These are phyloP conservation scores for Paramuricea clavata DNA, from an alignment of 92 coral and sea anemone genomes.

Conservation along the genomic window DNA sequence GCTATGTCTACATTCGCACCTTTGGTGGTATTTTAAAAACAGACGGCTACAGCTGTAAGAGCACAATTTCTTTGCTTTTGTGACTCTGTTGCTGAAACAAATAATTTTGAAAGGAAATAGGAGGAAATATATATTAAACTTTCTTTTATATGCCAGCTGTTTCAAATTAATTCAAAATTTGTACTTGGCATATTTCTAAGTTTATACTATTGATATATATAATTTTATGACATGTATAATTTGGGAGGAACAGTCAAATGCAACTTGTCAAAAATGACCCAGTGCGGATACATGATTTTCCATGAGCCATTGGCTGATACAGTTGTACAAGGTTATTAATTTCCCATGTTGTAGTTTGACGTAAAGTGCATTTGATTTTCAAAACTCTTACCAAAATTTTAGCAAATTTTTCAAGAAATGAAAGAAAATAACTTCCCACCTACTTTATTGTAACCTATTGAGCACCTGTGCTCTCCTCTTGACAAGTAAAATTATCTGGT, in stretches of 20 bases:
- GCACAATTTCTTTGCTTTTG: not conserved
- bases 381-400: no score
- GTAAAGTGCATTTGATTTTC: no score
- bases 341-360: no score
- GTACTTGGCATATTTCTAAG: not conserved
- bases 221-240: not conserved
- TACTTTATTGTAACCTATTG: no score
- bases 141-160: not conserved
- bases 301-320: no score
- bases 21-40: not conserved
- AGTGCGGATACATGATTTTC: not conserved
- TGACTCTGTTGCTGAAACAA: not conserved
- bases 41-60: no score
- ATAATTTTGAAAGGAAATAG: not conserved
- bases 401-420: no score
- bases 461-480: no score
- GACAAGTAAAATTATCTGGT: no score
- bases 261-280: not conserved
- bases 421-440: no score
- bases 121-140: not conserved
- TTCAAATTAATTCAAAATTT: not conserved
- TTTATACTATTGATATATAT: no score
- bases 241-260: not conserved
- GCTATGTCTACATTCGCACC: not conserved
- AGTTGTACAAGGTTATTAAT: no score